Percentiles rank a stretch among this genome's conserved stretches.
Evolutionary conservation across 2,113 vertebrate species (phyloP).

Genomic region (Athene cunicularia): DNA sequence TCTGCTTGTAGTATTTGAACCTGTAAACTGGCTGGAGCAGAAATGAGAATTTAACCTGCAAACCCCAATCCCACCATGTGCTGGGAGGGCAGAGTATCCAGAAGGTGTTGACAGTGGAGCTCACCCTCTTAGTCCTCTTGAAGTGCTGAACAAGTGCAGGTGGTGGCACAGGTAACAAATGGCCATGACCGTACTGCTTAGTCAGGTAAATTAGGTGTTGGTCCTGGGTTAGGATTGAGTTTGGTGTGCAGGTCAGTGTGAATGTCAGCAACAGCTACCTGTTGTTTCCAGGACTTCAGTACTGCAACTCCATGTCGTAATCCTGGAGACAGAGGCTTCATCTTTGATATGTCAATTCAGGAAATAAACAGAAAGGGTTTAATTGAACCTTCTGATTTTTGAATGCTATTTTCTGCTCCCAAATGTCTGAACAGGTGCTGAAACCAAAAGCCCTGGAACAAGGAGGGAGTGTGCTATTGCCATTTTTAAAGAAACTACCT

Average conservation of each 20-base stretch:
- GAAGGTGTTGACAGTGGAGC: not conserved
- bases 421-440: conserved; percentile 32
- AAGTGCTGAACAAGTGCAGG: not conserved
- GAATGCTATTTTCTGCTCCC: not conserved
- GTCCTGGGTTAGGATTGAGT: not conserved
- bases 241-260: not conserved
- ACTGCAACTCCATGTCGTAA: not conserved
- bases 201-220: not conserved
- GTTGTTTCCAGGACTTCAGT: not conserved
- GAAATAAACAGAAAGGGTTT: not conserved
- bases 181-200: not conserved
- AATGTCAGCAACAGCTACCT: not conserved
- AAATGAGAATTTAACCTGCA: not conserved
- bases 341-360: not conserved
- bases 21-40: not conserved
- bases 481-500: conserved; percentile 41
- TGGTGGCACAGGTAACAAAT: not conserved
- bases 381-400: not conserved
- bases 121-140: not conserved
- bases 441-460: conserved; percentile 34
- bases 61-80: not conserved
- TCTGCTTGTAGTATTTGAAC: not conserved
- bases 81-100: not conserved
- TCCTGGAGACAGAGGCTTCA: not conserved
- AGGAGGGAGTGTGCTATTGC: conserved; percentile 42